Base-by-base conservation (phyloP, 1,140 invertebrate species). In the Lysiphlebus fabarum region DNA sequence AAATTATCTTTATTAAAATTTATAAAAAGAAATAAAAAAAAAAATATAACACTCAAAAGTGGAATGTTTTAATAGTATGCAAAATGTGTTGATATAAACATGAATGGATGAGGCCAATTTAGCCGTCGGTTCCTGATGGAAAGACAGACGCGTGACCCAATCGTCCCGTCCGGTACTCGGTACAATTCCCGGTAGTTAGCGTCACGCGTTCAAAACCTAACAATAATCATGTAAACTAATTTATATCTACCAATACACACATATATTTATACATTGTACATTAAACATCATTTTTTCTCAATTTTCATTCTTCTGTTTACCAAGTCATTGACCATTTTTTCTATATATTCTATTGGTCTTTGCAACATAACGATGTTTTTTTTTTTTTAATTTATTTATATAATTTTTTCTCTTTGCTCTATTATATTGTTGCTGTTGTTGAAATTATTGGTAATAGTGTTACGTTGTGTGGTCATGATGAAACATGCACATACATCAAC, bases 171-270 rank as follows among this genome's bases (percentile, higher is more conserved):
- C 37, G 38, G 48, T 34, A 6, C 8, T 44, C 34, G 42, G 49
- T 37, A 45, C 49, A 40, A 26, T 48, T 70, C 73, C 73, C 71
- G 66, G 73, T 76, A 76, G 75, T 77, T 76, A 75, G 68, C 71
- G 74, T 77, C 73, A 77, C 74, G 75, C 72, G 72, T 58, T n/a
- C 12, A 70, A 68, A 72, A 67, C 63, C 64, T 67, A 26, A 69
- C 64, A 61, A 67, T 71, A 72, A 76, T 77, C 74, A 75, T 75
- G 67, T 68, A 50, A 36, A 47, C 63, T 65, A 67, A 65, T 68
- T 68, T 65, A 65, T 65, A 65, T 62, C 64, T 62, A 65, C 49
- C 49, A n/a, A 44, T 57, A 10, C 11, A 47, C 47, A 42, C 59
- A 42, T 48, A n/a, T 59, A 44, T 26, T 34, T 37, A 53, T 34